Percentiles rank a stretch among this genome's conserved stretches.
phyloP scores from a whole-genome alignment of 2,797 vertebrate genomes.

The Neostethus bicornis region DNA sequence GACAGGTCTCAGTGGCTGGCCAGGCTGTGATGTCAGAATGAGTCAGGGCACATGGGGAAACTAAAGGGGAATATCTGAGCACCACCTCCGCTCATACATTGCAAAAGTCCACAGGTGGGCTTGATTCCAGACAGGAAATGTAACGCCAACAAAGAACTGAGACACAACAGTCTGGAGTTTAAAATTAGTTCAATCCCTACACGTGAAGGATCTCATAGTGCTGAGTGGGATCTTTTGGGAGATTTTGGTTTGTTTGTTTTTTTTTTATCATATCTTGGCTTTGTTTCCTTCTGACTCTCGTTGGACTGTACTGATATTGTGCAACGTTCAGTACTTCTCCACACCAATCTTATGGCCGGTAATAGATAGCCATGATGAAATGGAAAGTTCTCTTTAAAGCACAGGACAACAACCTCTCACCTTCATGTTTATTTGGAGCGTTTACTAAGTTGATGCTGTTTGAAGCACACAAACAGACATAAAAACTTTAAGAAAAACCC shows the following conservation, averaged over 20 bases:
- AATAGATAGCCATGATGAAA: conserved; percentile 28
- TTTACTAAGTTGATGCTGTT: conserved; percentile 29
- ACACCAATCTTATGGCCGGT: conserved; percentile 24
- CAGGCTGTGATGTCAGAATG: conserved; percentile 64
- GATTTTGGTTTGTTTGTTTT: conserved; percentile 28
- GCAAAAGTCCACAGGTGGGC: conserved; percentile 59
- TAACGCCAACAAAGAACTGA: conserved; percentile 38
- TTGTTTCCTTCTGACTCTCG: conserved; percentile 12
- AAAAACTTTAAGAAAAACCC: no score
- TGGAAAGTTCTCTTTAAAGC: conserved; percentile 27
- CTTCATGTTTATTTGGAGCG: conserved; percentile 45
- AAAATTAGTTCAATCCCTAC: conserved; percentile 47
- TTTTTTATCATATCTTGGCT: conserved; percentile 3
- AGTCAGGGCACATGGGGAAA: conserved; percentile 57
- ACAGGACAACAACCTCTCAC: conserved; percentile 43
- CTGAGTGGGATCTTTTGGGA: conserved; percentile 4
- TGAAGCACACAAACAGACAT: conserved; percentile 27
- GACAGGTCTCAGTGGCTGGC: conserved; percentile 46
- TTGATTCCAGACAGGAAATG: conserved; percentile 65
- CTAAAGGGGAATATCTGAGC: conserved; percentile 41
- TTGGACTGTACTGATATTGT: conserved; percentile 13
- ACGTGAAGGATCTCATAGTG: conserved; percentile 13
- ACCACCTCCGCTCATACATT: conserved; percentile 38
- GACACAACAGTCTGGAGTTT: conserved; percentile 49
- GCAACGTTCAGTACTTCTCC: conserved; percentile 14